These are phyloP conservation scores for Ctenosaura bakeri DNA, from an alignment of 2,797 vertebrate genomes.

Conservation along the genomic window DNA sequence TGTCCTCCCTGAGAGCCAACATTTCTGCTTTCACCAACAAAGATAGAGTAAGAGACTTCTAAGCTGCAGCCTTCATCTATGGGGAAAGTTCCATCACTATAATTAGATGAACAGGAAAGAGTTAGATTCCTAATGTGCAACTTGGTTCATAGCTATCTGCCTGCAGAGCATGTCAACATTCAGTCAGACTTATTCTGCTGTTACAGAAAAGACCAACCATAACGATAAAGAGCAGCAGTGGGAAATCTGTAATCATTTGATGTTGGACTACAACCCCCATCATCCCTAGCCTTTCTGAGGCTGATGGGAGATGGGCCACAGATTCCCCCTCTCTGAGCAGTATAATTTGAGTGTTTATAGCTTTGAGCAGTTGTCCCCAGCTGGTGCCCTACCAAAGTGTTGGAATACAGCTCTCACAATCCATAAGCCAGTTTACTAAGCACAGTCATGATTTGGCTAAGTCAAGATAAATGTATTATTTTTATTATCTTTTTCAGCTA, in stretches of 20 bases:
- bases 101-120: conserved; percentile 39
- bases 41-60: conserved; percentile 73
- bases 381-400: no score
- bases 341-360: neutral
- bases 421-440: no score
- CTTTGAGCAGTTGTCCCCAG: no score
- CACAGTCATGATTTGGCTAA: no score
- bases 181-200: neutral
- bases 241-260: neutral
- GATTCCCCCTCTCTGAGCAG: neutral
- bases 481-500: no score
- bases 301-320: neutral
- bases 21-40: conserved; percentile 77
- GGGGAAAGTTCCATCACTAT: conserved; percentile 74
- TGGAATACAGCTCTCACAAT: no score
- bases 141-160: neutral
- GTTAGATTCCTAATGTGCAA: neutral
- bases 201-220: neutral
- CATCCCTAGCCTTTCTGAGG: neutral
- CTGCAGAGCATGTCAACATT: neutral
- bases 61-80: conserved; percentile 71
- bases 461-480: no score
- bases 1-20: conserved; percentile 71
- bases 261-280: neutral
- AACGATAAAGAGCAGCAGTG: neutral